A percentile compares a stretch with the other conserved stretches of the same genome.
phyloP scores from a whole-genome alignment of 2,888 invertebrate species.

The Cephus spinipes region DNA sequence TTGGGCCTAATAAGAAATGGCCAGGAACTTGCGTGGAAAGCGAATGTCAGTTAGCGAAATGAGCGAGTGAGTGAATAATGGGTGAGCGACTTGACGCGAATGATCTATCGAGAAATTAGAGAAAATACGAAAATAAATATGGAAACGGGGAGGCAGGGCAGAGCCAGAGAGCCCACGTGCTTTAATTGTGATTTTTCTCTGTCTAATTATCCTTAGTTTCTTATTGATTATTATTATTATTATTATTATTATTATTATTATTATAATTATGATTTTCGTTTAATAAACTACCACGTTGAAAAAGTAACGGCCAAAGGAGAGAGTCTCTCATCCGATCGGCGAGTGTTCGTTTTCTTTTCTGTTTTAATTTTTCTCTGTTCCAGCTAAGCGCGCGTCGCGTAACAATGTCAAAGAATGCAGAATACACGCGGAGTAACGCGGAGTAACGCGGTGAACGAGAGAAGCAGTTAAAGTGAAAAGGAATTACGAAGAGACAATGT shows the following conservation, averaged over 20 bases:
- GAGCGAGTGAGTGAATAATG: slow-evolving; percentile 9
- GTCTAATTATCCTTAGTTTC: slow-evolving; percentile 54
- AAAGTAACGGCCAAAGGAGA: slow-evolving; percentile 29
- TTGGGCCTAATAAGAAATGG: slow-evolving; percentile 20
- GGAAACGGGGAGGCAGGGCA: slow-evolving; percentile 31
- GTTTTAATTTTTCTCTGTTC: too few species aligned
- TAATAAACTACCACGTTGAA: slow-evolving; percentile 63
- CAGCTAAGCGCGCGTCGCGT: too few species aligned
- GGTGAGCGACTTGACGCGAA: slow-evolving; percentile 18
- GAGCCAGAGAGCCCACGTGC: slow-evolving; percentile 53
- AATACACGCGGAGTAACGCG: too few species aligned
- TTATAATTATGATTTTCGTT: slow-evolving; percentile 61
- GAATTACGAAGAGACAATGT: too few species aligned
- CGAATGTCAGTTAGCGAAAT: slow-evolving; percentile 8
- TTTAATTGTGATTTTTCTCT: slow-evolving; percentile 62
- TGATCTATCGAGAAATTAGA: slow-evolving; percentile 26
- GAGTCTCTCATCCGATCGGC: too few species aligned
- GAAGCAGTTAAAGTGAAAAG: too few species aligned
- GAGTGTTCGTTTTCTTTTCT: too few species aligned
- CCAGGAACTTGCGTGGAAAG: neutral
- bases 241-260: slow-evolving; percentile 51
- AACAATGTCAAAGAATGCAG: too few species aligned
- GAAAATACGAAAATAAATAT: slow-evolving; percentile 20
- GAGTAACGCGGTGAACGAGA: too few species aligned
- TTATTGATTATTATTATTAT: slow-evolving; percentile 31